Evolutionary conservation across 1,140 invertebrate genomes (phyloP), one percentile per base, ranked within the genome.

Genomic region (Vollenhovia emeryi): DNA sequence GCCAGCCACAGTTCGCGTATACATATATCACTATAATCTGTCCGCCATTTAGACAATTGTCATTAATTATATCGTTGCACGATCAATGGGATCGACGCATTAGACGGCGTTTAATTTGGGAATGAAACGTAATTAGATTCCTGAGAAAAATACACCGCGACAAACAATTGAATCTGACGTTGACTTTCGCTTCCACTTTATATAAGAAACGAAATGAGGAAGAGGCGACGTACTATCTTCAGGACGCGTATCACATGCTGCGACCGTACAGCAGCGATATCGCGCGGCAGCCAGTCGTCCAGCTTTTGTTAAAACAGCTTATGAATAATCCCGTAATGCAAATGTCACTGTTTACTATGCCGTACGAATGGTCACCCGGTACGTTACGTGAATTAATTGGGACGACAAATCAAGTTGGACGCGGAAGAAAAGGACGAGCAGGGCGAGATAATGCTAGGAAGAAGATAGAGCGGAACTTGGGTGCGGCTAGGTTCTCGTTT

Each of bases 1-100:
- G 30, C 21, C 50, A 50, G 43, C 0, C 27, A 11, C 27, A 57
- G 40, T 78, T 48, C 21, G 24, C 57, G 36, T 50, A 30, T 80
- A 62, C 30, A 74, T 52, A 55, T 83, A 75, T 86, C 50, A 30
- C 24, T 50, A 52, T 83, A 82, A 74, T 86, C 50, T 62, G 40
- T 33, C 11, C 62, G 55, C 48, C 78, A 55, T 59, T 87, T 62
- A 50, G 69, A 75, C 50, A 52, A 27, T 50, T 52, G 50, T 13
- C 43, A 36, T 87, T 82, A 86, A 87, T 86, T 82, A 86, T 69
- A 75, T 69, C 40, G 40, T 48, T 50, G 45, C 18, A 60, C 71
- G 21, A 71, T 64, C 64, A 27, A 87, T 80, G 13, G 27, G 57
- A 21, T 40, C 60, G 60, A 62, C n/a, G 9, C 18, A 50, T 15